phyloP scores from a whole-genome alignment of 2,797 vertebrate genomes.

The Merluccius polli region DNA sequence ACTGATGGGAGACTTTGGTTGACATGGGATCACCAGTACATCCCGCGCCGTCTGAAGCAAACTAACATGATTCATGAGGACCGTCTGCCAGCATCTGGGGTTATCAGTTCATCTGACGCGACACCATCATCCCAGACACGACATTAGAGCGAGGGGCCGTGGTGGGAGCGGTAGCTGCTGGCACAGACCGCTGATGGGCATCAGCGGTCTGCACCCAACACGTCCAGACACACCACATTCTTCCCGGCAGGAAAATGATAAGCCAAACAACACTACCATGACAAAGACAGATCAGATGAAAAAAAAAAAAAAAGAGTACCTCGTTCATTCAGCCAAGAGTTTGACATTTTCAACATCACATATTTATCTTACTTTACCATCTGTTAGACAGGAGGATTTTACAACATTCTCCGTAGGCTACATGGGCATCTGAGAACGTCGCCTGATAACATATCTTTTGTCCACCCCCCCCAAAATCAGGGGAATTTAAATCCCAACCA shows the following conservation, averaged over 20 bases:
- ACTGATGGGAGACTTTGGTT: neutral
- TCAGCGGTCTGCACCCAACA: constrained; percentile 7
- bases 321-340: constrained; percentile 7
- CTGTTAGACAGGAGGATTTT: constrained; percentile 24
- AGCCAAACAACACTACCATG: neutral
- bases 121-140: constrained; percentile 45
- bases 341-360: constrained; percentile 24
- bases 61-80: constrained; percentile 9
- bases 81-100: constrained; percentile 4
- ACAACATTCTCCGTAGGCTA: constrained; percentile 31
- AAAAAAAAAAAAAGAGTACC: neutral
- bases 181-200: constrained; percentile 36
- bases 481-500: neutral
- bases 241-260: neutral
- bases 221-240: constrained; percentile 16
- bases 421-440: constrained; percentile 35
- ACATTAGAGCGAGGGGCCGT: constrained; percentile 38
- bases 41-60: constrained; percentile 9
- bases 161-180: constrained; percentile 18
- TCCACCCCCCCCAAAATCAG: neutral
- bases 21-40: constrained; percentile 26
- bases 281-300: constrained; percentile 11
- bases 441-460: constrained; percentile 20
- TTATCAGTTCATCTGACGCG: neutral
- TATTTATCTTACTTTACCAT: constrained; percentile 15